Conservation (phyloP, 2,888 invertebrate species). For the Drosophila pegasa region DNA sequence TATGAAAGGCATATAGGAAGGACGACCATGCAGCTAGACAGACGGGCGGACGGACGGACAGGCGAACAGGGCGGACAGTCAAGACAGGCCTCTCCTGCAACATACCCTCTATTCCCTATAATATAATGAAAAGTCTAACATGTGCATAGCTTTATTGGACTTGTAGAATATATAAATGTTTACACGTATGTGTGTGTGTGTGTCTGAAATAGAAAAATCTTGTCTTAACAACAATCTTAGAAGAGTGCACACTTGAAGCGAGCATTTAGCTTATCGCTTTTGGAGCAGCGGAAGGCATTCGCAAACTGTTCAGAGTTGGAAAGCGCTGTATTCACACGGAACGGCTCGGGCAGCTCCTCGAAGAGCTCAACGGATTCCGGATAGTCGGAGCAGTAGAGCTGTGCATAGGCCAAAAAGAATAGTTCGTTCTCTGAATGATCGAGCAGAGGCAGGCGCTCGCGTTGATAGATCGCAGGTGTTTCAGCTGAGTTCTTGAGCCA, state of each 20-base stretch:
- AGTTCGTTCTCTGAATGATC: slow-evolving; percentile 74
- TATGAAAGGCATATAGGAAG: too few relatives aligned
- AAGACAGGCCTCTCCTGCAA: not conserved
- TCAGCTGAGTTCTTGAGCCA: slow-evolving; percentile 80
- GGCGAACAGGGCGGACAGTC: too few relatives aligned
- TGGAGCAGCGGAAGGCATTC: slow-evolving; percentile 71
- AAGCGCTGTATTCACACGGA: slow-evolving; percentile 78
- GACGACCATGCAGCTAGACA: too few relatives aligned
- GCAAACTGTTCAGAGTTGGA: slow-evolving; percentile 79
- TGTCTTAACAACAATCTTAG: slow-evolving; percentile 35
- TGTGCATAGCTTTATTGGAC: slow-evolving; percentile 48
- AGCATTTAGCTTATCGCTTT: slow-evolving; percentile 75
- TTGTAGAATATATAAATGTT: slow-evolving; percentile 12
- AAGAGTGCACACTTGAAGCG: slow-evolving; percentile 80
- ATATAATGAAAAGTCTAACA: not conserved
- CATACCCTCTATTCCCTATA: not conserved
- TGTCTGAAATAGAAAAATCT: not conserved
- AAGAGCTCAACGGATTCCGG: slow-evolving; percentile 65
- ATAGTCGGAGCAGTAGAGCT: slow-evolving; percentile 81
- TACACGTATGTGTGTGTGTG: not conserved
- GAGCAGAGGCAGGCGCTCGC: slow-evolving; percentile 76
- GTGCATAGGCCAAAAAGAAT: slow-evolving; percentile 82
- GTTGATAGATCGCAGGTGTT: slow-evolving; percentile 47
- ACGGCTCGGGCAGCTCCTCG: slow-evolving; percentile 71
- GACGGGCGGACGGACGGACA: not conserved